Conservation (phyloP, 2,888 invertebrate species). For the Microdon myrmicae region DNA sequence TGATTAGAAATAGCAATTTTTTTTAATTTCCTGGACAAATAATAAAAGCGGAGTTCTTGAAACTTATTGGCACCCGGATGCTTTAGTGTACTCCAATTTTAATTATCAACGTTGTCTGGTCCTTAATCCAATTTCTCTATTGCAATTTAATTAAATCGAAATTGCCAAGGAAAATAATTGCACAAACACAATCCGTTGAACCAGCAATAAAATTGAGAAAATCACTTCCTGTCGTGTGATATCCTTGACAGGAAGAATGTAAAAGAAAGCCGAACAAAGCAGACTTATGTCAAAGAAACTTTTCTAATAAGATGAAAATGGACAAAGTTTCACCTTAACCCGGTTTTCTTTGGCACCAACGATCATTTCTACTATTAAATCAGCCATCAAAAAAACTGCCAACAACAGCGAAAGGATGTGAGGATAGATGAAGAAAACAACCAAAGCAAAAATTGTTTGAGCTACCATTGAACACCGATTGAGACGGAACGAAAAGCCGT, state of each 20-base stretch:
- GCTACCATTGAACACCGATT: no score
- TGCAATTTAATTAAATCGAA: conserved; percentile 33
- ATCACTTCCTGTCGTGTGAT: conserved; percentile 5
- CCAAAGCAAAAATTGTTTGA: conserved; percentile 18
- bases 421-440: conserved; percentile 1
- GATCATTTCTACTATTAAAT: conserved; percentile 46
- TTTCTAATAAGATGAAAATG: conserved; percentile 48
- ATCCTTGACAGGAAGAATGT: conserved; percentile 1
- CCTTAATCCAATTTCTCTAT: conserved; percentile 8
- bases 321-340: conserved; percentile 35
- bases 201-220: no score
- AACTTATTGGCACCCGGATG: no score
- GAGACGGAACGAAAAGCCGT: no score
- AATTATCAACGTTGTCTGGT: no score
- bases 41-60: no score
- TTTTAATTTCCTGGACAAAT: no score
- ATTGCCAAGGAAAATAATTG: conserved; percentile 16
- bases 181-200: no score
- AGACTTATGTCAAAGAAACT: conserved; percentile 44
- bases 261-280: conserved; percentile 1
- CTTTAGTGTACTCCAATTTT: no score
- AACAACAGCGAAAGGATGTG: conserved; percentile 43
- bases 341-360: conserved; percentile 1
- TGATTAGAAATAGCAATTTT: no score
- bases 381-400: conserved; percentile 51